Evolutionary conservation across 1,140 invertebrate genomes (phyloP), one percentile per base, ranked within the genome.

Genomic region (Drosophila sechellia): DNA sequence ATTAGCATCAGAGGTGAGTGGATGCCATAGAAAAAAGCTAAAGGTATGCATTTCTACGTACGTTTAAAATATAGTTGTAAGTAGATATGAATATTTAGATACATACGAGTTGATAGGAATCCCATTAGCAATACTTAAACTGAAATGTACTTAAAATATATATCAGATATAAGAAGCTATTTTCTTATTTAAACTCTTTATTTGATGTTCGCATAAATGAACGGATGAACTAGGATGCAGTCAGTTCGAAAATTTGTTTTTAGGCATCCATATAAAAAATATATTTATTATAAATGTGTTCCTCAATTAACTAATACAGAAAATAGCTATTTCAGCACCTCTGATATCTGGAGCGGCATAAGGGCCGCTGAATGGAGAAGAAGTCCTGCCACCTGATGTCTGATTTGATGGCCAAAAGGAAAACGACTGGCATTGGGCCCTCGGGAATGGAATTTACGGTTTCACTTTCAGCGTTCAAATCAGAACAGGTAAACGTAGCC

Each of bases 381-480:
- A 64, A 57, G 50, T 49, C 56, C 84, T 78, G 84, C 75, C 84
- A 89, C 84, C 84, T 89, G 84, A 89, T 89, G 84, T 84, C 73
- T 84, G 84, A 89, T 87, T 77, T 87, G 75, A 76, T 77, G 61
- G 57, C 64, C 80, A 53, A 46, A 39, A 35, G 40, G 60, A 64
- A 49, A 54, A 49, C 80, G 64, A 40, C 80, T 56, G 43, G 52
- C 52, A 49, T 46, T 56, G 52, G 43, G 40, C 53, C 55, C 66
- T 58, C 35, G 54, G 52, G 37, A 50, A 40, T n/a, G 15, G 17
- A 83, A 87, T 87, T 87, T 87, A 89, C 76, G 79, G 84, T 89
- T 89, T 89, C 84, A 89, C 84, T 89, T 89, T 89, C 84, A 80
- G 61, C 39, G 60, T 40, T 79, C 40, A 84, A 89, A 89, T 89